Conservation (phyloP, 2,113 vertebrate genomes). For the Callaeas wilsoni region DNA sequence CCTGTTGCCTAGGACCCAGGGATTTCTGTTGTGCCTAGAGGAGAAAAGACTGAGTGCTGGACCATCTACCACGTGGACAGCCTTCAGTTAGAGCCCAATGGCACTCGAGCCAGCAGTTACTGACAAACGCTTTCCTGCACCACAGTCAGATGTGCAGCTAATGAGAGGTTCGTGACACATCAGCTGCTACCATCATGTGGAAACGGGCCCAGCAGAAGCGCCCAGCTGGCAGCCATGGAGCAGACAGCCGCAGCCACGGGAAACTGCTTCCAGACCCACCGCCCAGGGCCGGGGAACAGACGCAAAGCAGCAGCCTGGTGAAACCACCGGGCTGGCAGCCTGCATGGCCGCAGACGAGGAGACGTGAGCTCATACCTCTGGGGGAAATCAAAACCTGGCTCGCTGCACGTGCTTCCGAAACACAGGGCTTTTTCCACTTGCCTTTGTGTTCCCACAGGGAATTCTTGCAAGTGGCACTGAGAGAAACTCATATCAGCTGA, state of each 20-base stretch:
- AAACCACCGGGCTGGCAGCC: not conserved
- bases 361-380: not conserved
- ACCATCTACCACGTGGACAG: accelerated
- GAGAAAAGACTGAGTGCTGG: not conserved
- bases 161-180: accelerated
- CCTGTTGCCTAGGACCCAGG: not conserved
- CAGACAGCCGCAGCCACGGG: not conserved
- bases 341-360: accelerated
- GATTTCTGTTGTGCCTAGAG: not conserved
- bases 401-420: not conserved
- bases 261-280: not conserved
- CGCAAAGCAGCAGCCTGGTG: not conserved
- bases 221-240: not conserved
- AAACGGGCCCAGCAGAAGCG: not conserved
- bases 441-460: not conserved
- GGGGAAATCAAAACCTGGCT: not conserved
- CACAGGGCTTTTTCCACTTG: accelerated
- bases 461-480: not conserved
- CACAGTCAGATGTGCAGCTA: not conserved
- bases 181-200: not conserved
- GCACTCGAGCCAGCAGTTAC: not conserved
- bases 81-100: not conserved
- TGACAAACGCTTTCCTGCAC: not conserved
- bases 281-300: not conserved
- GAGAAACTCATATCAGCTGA: not conserved